Base-by-base conservation (phyloP, 2,888 invertebrate genomes). In the Matsumyia berberina region DNA sequence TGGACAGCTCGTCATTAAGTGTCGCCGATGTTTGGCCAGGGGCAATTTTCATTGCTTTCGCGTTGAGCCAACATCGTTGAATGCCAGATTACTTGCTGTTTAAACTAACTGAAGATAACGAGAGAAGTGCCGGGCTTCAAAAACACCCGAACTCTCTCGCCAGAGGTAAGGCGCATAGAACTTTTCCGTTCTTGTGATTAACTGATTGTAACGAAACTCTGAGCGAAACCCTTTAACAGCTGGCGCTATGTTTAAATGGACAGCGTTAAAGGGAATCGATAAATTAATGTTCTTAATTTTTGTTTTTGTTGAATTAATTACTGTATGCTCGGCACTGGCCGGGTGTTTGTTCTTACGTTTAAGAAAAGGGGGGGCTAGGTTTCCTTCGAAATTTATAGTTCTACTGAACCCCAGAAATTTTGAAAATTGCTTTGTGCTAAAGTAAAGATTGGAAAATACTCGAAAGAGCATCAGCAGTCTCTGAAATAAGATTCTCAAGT, bases 151-250 rank as follows among this genome's bases (percentile, higher is more conserved):
- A 37, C 12, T 57, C 24, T 29, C 15, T 60, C 42, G 29, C 60
- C 60, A 1, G 8, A 42, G 29, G 42, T 12, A n/a, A 4, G 12
- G 7, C n/a, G 37, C 37, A n/a, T 19, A 57, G 46, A 49, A 11
- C 19, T 49, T 49, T 17, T 9, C 17, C 9, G 39, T 12, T 42
- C 11, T 42, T 31, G 60, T 24, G 12, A 24, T 60, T 29, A 29
- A 42, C 15, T 29, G 11, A 31, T 60, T 42, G 60, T 29, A 42
- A 15, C 12, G 42, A 60, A 60, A 60, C 58, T 60, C 58, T 44
- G 60, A 60, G 1, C 42, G 15, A 19, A 12, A 4, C 12, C 57
- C 8, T 39, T 19, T 19, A 7, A 6, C 17, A 37, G 17, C 7
- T 17, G 8, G 15, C 9, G 9, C 19, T 24, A 42, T 1, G 1